Percentiles rank a stretch among this genome's conserved stretches.
phyloP scores from a whole-genome alignment of 1,140 invertebrate genomes.

The Scylla paramamosain region DNA sequence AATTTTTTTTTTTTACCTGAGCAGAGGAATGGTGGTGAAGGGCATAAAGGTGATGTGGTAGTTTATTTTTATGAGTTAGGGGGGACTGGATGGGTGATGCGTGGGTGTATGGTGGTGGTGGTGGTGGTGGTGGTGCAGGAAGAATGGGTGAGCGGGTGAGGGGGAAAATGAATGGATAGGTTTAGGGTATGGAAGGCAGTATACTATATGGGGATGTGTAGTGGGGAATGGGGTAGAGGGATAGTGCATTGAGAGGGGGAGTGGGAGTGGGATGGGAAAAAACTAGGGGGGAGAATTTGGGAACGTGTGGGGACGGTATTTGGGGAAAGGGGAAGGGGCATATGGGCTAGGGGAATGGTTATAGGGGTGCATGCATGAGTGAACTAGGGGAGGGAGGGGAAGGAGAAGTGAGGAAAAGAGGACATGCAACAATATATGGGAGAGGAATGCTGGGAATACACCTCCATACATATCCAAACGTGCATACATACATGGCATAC shows the following conservation, averaged over 20 bases:
- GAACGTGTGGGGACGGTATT: neutral
- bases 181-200: neutral
- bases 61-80: no score
- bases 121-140: no score
- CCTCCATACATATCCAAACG: no score
- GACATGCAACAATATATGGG: neutral
- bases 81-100: no score
- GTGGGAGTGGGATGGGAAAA: neutral
- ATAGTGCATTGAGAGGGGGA: neutral
- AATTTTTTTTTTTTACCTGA: no score
- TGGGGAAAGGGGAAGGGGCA: neutral
- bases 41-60: no score
- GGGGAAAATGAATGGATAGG: no score
- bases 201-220: no score
- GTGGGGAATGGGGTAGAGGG: neutral
- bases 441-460: neutral
- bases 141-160: neutral
- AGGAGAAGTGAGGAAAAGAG: neutral
- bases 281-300: neutral
- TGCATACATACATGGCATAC: neutral
- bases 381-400: neutral
- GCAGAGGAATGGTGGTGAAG: no score
- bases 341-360: neutral
- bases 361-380: neutral
- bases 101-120: no score